Evolutionary conservation across 2,888 invertebrate species (phyloP).

Genomic region (Philereme transversata): DNA sequence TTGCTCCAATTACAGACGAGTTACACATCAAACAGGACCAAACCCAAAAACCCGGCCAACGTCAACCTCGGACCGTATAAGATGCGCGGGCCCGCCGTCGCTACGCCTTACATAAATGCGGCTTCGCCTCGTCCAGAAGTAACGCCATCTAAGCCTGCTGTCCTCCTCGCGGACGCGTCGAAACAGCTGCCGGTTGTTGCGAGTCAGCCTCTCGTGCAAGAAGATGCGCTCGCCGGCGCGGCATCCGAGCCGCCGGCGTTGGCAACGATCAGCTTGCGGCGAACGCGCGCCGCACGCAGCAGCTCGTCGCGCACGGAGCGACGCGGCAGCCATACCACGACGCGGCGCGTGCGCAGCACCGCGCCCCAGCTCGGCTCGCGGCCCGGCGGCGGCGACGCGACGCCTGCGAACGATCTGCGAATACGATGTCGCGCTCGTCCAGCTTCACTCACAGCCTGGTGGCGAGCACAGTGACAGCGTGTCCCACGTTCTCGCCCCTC

Average conservation of each 20-base stretch:
- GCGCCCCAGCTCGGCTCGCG: not conserved
- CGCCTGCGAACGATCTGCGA: not conserved
- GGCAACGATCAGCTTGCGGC: slow-evolving; percentile 1
- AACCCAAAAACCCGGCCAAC: too few relatives aligned
- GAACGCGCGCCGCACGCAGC: slow-evolving; percentile 4
- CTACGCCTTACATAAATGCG: too few relatives aligned
- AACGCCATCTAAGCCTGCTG: not conserved
- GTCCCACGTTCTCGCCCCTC: not conserved
- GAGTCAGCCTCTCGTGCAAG: slow-evolving; percentile 11
- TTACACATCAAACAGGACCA: too few relatives aligned
- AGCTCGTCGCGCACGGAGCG: not conserved
- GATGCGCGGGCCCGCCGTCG: too few relatives aligned
- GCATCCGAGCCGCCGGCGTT: not conserved
- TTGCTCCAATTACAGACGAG: too few relatives aligned
- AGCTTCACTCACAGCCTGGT: slow-evolving; percentile 1
- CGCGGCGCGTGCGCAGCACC: not conserved
- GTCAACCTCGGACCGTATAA: too few relatives aligned
- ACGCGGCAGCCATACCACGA: slow-evolving; percentile 4
- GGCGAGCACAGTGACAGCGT: not conserved
- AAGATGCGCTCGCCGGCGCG: not conserved
- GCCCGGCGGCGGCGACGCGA: not conserved
- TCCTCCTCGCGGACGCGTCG: slow-evolving; percentile 1
- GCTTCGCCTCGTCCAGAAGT: not conserved
- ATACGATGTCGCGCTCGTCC: not conserved
- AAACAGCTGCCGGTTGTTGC: slow-evolving; percentile 15